Evolutionary conservation across 2,888 invertebrate species (phyloP), one percentile per base, ranked within the genome.

Genomic region (Oxycera nigricornis): DNA sequence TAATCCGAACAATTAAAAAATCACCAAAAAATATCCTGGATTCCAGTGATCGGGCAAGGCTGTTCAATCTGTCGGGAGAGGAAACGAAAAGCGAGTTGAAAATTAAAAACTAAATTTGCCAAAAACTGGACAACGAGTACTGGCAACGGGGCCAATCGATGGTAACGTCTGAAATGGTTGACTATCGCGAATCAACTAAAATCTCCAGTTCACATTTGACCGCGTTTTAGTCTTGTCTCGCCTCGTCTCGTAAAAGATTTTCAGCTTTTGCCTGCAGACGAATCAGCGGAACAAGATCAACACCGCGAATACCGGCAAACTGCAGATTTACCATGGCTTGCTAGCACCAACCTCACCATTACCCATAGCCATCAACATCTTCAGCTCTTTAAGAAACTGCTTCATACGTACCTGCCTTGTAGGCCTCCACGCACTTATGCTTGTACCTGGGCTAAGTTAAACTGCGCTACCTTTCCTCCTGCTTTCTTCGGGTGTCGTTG

Each of bases 131-230:
- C n/a, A 20, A 26, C 28, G 35, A 46, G 31, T 41, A 65, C 22
- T 17, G 31, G 28, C 24, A 2, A 41, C n/a, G 41, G 59, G n/a
- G 57, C 14, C 9, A 72, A 31, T 39, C 20, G 28, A 26, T 30
- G 28, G 39, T 59, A 72, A 82, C 84, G 83, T 84, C 83, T 82
- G 81, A 74, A 82, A 81, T 81, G 80, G 79, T 79, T 81, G 81
- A 81, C 81, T 82, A 81, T 82, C 83, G 82, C 82, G 82, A 79
- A 80, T 81, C 80, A 82, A 84, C 84, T 84, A 84, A 83, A 70
- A 50, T 73, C 72, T 73, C 72, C 57, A 62, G 76, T 76, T 76
- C 59, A 74, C 28, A 74, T 74, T 74, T 76, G 76, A 75, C 76
- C 74, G 76, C 73, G 57, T 73, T 76, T 76, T 76, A 74, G 73